phyloP scores from a whole-genome alignment of 2,888 invertebrate genomes.

The Macrophya annulata region DNA sequence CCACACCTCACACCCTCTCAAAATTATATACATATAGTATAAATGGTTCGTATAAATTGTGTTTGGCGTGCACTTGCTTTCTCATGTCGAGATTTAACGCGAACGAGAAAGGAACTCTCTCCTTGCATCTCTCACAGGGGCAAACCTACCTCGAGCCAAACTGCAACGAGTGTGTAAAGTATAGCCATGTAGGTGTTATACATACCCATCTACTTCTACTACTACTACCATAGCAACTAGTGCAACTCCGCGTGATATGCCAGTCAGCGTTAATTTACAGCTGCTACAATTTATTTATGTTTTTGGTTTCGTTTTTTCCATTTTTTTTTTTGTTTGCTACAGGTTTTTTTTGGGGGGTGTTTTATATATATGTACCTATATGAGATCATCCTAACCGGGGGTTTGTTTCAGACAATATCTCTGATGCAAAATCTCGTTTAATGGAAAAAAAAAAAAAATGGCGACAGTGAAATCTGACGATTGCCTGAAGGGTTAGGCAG shows the following conservation, averaged over 20 bases:
- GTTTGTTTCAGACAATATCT: no score
- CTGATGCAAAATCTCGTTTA: no score
- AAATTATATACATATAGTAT: background rate
- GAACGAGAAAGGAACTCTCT: background rate
- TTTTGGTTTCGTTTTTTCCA: background rate
- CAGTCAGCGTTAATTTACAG: constrained; percentile 43
- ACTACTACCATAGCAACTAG: background rate
- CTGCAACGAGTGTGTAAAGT: background rate
- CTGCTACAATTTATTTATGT: background rate
- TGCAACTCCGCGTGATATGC: background rate
- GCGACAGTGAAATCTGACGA: no score
- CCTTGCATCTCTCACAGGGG: background rate
- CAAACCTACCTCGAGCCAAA: background rate
- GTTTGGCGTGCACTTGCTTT: constrained; percentile 52
- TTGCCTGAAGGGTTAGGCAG: no score
- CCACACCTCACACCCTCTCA: background rate
- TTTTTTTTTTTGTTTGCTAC: no score
- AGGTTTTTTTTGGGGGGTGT: background rate
- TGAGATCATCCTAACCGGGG: no score
- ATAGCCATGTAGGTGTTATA: background rate
- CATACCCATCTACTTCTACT: no score
- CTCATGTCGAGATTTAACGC: constrained; percentile 41
- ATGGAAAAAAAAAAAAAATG: no score
- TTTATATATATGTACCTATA: no score
- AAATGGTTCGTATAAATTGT: constrained; percentile 36